A percentile compares a stretch with the other conserved stretches of the same genome.
phyloP scores from a whole-genome alignment of 2,888 invertebrate species.

The Temnothorax rugatulus region DNA sequence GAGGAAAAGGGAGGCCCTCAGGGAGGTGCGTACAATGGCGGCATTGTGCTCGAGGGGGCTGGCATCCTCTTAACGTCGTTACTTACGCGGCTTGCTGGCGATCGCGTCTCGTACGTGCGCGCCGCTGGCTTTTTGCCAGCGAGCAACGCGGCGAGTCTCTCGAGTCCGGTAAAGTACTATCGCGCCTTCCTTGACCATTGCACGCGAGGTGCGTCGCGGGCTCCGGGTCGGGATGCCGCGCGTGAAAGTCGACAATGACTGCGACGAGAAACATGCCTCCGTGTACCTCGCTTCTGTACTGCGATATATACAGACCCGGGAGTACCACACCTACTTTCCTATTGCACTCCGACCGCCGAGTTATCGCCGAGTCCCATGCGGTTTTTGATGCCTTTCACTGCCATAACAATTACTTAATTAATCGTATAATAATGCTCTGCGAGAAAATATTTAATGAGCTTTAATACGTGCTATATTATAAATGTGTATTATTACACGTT shows the following conservation, averaged over 20 bases:
- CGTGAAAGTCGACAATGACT: slow-evolving; percentile 54
- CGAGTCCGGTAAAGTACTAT: slow-evolving; percentile 37
- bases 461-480: background rate
- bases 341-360: slow-evolving; percentile 4
- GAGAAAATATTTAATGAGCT: background rate
- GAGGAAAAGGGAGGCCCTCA: background rate
- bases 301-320: background rate
- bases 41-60: slow-evolving; percentile 49
- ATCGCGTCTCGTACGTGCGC: slow-evolving; percentile 32
- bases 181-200: slow-evolving; percentile 34
- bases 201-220: slow-evolving; percentile 21
- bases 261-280: slow-evolving; percentile 24
- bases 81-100: slow-evolving; percentile 42
- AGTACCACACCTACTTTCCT: slow-evolving; percentile 28
- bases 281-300: slow-evolving; percentile 3
- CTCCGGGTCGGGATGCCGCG: slow-evolving; percentile 41
- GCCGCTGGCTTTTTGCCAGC: slow-evolving; percentile 42
- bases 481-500: background rate
- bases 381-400: background rate
- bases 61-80: slow-evolving; percentile 56
- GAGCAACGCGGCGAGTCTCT: slow-evolving; percentile 17
- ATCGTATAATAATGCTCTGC: background rate
- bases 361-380: background rate
- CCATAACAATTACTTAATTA: background rate
- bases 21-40: slow-evolving; percentile 29